Base-by-base conservation (phyloP, 2,797 vertebrate species). In the Oophaga sylvatica region DNA sequence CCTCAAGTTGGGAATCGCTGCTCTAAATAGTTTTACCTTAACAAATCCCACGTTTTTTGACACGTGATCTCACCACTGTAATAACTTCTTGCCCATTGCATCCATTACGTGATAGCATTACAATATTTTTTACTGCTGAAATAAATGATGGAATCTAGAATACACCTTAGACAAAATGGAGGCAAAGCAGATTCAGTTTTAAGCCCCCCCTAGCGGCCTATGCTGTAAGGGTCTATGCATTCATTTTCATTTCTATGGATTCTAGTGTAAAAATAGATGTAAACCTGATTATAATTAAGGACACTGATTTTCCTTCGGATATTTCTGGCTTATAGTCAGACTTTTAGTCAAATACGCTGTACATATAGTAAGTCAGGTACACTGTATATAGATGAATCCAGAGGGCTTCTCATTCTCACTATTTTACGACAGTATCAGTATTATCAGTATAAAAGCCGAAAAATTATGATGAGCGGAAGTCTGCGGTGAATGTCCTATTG, bases 291-390 rank as follows among this genome's bases (percentile, higher is more conserved):
- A 22, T 75, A 60, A 31, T 59, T 79, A 80, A 35, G 31, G 78
- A 10, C 17, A 62, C 31, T 31, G 19, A 41, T 35, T 6, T 20
- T 22, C 62, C 20, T 16, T 31, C 56, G 4, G 13, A 19, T 80
- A n/a, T 78, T 57, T 80, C 77, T 80, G 77, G 77, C 9, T 62
- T 80, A 29, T 80, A 80, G 79, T 65, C 29, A 63, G 22, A 17
- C 60, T 19, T 8, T 73, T 60, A 73, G 68, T 59, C 68, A 31
- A 71, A 31, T 2, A 20, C 26, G n/a, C 53, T 71, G 82, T 75
- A 73, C 35, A 73, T 59, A 53, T 71, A 75, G 20, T 31, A n/a
- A 67, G 45, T 82, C 41, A 71, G 63, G 31, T 22, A 26, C 59
- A 65, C 79, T 63, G 79, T 81, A 81, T 53, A 53, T 26, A 82